Evolutionary conservation across 2,113 vertebrate genomes (phyloP).

Genomic region (Balaeniceps rex): DNA sequence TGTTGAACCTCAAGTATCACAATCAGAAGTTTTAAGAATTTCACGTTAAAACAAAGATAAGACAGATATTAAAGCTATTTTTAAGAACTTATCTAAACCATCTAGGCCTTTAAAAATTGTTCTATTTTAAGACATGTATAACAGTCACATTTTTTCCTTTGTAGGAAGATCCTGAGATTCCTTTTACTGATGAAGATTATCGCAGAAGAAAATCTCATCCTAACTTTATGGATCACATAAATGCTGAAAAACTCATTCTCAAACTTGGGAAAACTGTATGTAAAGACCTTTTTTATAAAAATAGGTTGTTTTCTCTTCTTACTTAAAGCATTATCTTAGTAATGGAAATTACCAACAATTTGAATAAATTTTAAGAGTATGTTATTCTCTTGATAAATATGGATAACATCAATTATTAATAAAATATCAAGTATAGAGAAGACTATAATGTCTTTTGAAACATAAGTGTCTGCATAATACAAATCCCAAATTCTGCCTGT

Average conservation of each 20-base stretch:
- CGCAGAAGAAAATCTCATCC: constrained; percentile 83
- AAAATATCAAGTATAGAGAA: not conserved
- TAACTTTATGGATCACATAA: constrained; percentile 80
- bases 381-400: not conserved
- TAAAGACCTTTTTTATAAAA: not conserved
- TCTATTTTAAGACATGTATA: not conserved
- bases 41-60: not conserved
- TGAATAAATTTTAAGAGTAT: not conserved
- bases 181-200: constrained; percentile 87
- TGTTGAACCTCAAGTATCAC: not conserved
- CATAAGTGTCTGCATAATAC: not conserved
- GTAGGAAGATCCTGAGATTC: constrained; percentile 79
- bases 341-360: not conserved
- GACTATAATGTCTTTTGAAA: not conserved
- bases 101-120: not conserved
- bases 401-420: not conserved
- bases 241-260: constrained; percentile 83
- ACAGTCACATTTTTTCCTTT: not conserved
- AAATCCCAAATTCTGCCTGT: not conserved
- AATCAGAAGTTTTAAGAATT: not conserved
- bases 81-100: not conserved
- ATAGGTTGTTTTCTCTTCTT: not conserved
- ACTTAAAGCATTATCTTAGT: not conserved
- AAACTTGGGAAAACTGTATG: constrained; percentile 89
- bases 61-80: not conserved